Base-by-base conservation (phyloP, 92 coral and sea anemone genomes). In the Zoanthus sociatus region DNA sequence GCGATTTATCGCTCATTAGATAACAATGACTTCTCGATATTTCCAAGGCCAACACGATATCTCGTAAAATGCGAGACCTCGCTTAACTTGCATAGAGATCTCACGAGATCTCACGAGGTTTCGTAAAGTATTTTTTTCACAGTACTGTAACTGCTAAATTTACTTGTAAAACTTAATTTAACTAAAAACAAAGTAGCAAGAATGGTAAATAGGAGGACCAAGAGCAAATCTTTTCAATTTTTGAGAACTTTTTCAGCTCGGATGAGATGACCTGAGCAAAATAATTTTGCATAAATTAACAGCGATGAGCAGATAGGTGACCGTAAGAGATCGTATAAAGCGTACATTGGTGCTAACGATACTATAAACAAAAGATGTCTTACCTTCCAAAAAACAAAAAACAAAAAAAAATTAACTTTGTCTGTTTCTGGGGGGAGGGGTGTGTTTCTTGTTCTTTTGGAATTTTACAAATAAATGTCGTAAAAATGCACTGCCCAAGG, bases 161-260 rank as follows among this genome's bases (percentile, higher is more conserved):
- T 44, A 7, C 13, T 44, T 69, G 14, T 69, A 69, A 69, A 69
- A 21, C 37, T 69, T 32, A 26, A 69, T 44, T 69, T 69, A 69
- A 69, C 73, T 69, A 26, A 44, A 69, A 69, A 69, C 45, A 69
- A 69, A 69, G 73, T 69, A 69, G 73, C 73, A 69, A 69, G 21
- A 69, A 69, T 69, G 21, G 73, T 69, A 69, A 3, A 69, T 69
- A 69, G 30, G 73, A 69, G 16, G 73, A 21, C 73, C 5, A 69
- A 44, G 73, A 69, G 30, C 73, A 69, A 69, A 69, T 69, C 21
- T 69, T 18, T 26, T 31, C 30, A 69, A 68, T 11, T 68, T 68
- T 68, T 68, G 13, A 68, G 15, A 68, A 69, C 45, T 69, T 69
- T 69, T 69, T 69, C 45, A 16, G 37, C 46, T 21, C 73, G 30